Evolutionary conservation across 2,113 vertebrate genomes (phyloP), one percentile per base, ranked within the genome.

Genomic region (Pseudolaguvia tuberculata): DNA sequence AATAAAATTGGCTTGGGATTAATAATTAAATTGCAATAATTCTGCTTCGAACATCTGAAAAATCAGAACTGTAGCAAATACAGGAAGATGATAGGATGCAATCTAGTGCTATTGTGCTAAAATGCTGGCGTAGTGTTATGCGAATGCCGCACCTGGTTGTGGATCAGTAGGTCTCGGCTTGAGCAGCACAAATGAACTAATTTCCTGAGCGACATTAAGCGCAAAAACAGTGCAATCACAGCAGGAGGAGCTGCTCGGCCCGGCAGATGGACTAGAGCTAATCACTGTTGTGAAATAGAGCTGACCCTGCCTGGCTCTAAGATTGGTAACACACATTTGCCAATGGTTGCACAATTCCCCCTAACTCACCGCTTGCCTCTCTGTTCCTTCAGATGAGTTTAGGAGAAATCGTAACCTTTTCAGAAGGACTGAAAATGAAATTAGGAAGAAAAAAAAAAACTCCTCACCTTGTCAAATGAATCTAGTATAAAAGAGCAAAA

Each of bases 241-340:
- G 83, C 85, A 82, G 84, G 79, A 80, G 88, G 85, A 83, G 84
- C 85, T 82, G 82, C 84, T 82, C 79, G 71, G 82, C 76, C 83
- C 63, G 77, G 85, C 89, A 91, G 90, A 91, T 90, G 90, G 88
- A 88, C 85, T 6, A 82, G 83, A 89, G 87, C 88, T 91, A 90
- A 91, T 91, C 88, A 89, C 89, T 90, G 88, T 89, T 90, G 85
- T 90, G 88, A 90, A 90, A 91, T 87, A 89, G 88, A 89, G 87
- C 88, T 92, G 91, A 91, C 91, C 90, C 88, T 86, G 87, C 83
- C 86, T 85, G 87, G 86, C 84, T 87, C 76, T 79, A 83, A 56
- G 73, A 81, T 73, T 85, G 83, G 84, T 85, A 82, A 85, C 75
- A 78, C 80, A 84, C 65, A 65, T 84, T 86, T 86, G 82, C 85